A percentile compares a stretch with the other conserved stretches of the same genome.
phyloP scores from a whole-genome alignment of 2,888 invertebrate genomes.

The Apomyelois bistriatella region DNA sequence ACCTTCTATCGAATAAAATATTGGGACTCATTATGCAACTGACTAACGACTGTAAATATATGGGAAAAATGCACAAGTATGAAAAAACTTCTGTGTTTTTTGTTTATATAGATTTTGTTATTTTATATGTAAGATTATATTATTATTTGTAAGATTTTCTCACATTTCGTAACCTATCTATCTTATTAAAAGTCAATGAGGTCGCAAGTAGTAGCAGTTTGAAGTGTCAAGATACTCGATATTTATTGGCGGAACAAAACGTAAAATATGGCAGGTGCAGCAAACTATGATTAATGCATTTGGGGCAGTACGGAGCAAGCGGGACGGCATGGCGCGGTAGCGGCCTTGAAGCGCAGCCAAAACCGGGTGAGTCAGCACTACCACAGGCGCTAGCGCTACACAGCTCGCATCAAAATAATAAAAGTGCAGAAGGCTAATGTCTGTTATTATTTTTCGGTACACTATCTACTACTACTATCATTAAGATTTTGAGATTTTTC shows the following conservation, averaged over 20 bases:
- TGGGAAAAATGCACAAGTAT: too few species aligned
- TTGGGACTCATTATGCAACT: too few species aligned
- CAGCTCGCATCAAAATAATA: too few species aligned
- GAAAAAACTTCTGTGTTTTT: too few species aligned
- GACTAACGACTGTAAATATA: too few species aligned
- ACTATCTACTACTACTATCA: too few species aligned
- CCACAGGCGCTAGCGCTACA: neutral
- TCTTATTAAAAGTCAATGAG: neutral
- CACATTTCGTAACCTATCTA: neutral
- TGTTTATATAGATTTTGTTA: too few species aligned
- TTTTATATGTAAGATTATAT: too few species aligned
- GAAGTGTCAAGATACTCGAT: neutral
- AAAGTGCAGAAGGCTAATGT: neutral
- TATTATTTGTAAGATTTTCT: neutral
- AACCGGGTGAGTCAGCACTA: neutral
- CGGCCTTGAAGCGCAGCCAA: neutral
- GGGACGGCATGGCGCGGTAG: neutral
- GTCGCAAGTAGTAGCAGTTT: too few species aligned
- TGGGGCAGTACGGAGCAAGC: neutral
- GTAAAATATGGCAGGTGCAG: conserved; percentile 9
- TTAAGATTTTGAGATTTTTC: neutral
- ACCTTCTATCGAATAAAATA: too few species aligned
- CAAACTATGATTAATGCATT: conserved; percentile 6
- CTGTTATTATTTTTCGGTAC: too few species aligned
- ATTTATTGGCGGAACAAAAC: neutral